These are phyloP conservation scores for Felis chaus DNA, from an alignment of 2,113 vertebrate genomes.

Conservation along the genomic window DNA sequence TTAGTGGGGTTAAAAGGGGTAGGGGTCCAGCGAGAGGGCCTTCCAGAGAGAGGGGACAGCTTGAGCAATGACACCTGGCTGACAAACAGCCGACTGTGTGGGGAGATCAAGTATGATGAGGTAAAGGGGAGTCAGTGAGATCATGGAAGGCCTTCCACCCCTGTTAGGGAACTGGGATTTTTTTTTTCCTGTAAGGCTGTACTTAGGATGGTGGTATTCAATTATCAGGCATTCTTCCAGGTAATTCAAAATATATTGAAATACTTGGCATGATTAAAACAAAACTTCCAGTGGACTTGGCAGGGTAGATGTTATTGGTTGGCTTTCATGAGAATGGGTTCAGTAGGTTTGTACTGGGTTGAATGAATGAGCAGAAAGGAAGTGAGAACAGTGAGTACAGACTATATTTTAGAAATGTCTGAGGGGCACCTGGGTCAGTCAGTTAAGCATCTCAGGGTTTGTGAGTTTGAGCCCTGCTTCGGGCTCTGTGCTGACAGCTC, in stretches of 20 bases:
- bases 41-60: neutral
- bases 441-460: no score
- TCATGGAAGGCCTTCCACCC: neutral
- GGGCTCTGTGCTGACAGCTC: no score
- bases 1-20: neutral
- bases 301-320: neutral
- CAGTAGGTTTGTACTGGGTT: neutral
- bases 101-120: neutral
- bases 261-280: neutral
- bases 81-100: neutral
- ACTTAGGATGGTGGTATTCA: neutral
- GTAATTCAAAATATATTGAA: constrained; percentile 1
- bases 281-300: neutral
- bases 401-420: neutral
- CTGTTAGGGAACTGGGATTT: neutral
- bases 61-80: neutral
- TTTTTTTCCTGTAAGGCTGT: neutral
- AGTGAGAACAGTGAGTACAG: neutral
- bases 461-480: no score
- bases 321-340: neutral
- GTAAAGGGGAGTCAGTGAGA: neutral
- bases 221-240: neutral
- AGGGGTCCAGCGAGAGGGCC: neutral
- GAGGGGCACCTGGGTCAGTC: neutral
- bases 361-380: neutral